phyloP scores from a whole-genome alignment of 2,888 invertebrate genomes.

The Diogma glabrata region DNA sequence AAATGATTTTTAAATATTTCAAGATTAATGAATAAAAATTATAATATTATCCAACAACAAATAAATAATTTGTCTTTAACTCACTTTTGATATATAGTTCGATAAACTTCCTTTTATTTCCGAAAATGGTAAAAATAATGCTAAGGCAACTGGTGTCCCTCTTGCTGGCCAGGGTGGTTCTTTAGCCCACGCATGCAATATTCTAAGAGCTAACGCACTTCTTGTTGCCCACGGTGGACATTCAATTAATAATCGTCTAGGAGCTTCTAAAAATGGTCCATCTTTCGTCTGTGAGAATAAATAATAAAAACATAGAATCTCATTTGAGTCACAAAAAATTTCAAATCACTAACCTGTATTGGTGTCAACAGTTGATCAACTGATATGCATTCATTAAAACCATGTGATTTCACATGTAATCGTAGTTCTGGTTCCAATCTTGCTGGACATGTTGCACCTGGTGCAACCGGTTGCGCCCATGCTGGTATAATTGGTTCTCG shows the following conservation, averaged over 20 bases:
- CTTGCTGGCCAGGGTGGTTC: slow-evolving; percentile 31
- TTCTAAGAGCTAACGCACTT: slow-evolving; percentile 39
- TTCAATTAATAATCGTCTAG: slow-evolving; percentile 41
- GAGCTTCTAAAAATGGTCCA: slow-evolving; percentile 38
- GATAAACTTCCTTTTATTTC: slow-evolving; percentile 38
- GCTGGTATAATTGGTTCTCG: slow-evolving; percentile 38
- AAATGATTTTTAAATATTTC: no score
- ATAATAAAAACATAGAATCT: not conserved
- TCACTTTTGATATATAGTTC: slow-evolving; percentile 26
- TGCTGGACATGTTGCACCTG: slow-evolving; percentile 39
- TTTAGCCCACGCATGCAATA: slow-evolving; percentile 44
- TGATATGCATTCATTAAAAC: slow-evolving; percentile 27
- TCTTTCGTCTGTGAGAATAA: slow-evolving; percentile 34
- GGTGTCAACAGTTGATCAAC: slow-evolving; percentile 39
- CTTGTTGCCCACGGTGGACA: slow-evolving; percentile 42
- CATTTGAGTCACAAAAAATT: no score
- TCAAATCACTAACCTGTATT: slow-evolving; percentile 36
- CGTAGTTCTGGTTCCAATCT: slow-evolving; percentile 40
- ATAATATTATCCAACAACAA: no score
- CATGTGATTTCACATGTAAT: slow-evolving; percentile 29
- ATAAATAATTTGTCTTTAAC: not conserved
- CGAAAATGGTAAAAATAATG: slow-evolving; percentile 40
- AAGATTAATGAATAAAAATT: not conserved
- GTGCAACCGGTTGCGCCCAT: slow-evolving; percentile 39
- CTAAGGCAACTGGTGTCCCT: slow-evolving; percentile 38